Conservation (phyloP, 35 echinoderm and acorn worm species). For the Holothuria glaberrima region DNA sequence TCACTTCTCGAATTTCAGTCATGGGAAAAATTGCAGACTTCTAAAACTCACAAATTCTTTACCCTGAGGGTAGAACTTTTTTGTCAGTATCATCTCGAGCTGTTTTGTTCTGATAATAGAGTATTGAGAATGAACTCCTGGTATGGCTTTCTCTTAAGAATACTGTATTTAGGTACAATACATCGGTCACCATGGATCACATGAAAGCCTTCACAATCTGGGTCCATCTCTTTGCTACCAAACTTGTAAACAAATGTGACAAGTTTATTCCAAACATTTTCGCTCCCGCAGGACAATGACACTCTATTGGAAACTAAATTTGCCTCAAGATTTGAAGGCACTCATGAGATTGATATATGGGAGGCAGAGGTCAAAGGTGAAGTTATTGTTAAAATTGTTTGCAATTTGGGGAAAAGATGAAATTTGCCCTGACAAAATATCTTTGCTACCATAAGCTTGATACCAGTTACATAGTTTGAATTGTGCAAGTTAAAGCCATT, state of each 20-base stretch:
- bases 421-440: too few species aligned
- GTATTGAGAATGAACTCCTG: not conserved
- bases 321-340: conserved; percentile 4
- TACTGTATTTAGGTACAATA: conserved; percentile 14
- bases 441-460: too few species aligned
- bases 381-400: too few species aligned
- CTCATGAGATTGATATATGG: conserved; percentile 19
- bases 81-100: not conserved
- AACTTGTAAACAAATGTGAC: conserved; percentile 44
- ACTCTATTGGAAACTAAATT: conserved; percentile 21
- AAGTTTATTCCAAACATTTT: conserved; percentile 46
- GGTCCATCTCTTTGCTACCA: not conserved
- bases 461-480: too few species aligned
- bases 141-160: too few species aligned
- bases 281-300: conserved; percentile 24
- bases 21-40: not conserved
- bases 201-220: not conserved
- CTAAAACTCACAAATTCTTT: not conserved
- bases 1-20: not conserved
- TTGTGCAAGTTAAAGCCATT: too few species aligned
- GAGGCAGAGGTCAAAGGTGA: conserved; percentile 28
- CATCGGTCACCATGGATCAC: too few species aligned
- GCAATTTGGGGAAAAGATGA: too few species aligned
- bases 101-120: not conserved
- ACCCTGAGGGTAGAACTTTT: conserved; percentile 1